These are phyloP conservation scores for Chaetogeoica ovagalla DNA, from an alignment of 2,888 invertebrate genomes.

Conservation along the genomic window DNA sequence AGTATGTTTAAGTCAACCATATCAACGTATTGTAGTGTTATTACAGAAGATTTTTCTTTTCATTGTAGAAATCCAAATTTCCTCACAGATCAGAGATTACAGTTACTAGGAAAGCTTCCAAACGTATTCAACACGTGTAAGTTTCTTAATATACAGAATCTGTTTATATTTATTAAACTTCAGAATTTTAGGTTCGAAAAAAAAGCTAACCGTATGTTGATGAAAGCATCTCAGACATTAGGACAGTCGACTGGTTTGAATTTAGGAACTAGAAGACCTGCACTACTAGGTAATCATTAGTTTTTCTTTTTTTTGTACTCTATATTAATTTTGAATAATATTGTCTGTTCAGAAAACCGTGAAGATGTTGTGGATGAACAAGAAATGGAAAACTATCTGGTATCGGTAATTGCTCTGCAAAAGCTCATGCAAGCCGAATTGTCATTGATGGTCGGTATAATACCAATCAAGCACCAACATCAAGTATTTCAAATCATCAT, in stretches of 20 bases:
- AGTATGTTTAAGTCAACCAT: slow-evolving; percentile 53
- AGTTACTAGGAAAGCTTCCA: slow-evolving; percentile 71
- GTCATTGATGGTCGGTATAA: slow-evolving; percentile 78
- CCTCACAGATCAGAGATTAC: slow-evolving; percentile 75
- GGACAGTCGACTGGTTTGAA: slow-evolving; percentile 81
- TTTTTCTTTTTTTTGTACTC: slow-evolving; percentile 7
- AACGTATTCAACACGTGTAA: slow-evolving; percentile 80
- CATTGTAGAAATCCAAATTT: slow-evolving; percentile 69
- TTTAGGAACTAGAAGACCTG: slow-evolving; percentile 65
- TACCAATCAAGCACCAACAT: slow-evolving; percentile 78
- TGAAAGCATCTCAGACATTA: slow-evolving; percentile 79
- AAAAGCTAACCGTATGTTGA: slow-evolving; percentile 80
- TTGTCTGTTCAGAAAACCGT: slow-evolving; percentile 60
- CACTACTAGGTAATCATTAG: slow-evolving; percentile 58
- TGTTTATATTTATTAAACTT: slow-evolving; percentile 2
- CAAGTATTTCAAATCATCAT: slow-evolving; percentile 83
- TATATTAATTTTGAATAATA: slow-evolving; percentile 55
- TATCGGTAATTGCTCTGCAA: slow-evolving; percentile 79
- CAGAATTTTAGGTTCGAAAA: slow-evolving; percentile 67
- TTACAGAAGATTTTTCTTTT: slow-evolving; percentile 23
- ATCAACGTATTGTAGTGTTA: neutral
- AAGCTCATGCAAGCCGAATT: slow-evolving; percentile 87
- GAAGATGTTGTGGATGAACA: slow-evolving; percentile 73
- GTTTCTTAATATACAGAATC: slow-evolving; percentile 56
- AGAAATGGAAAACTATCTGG: slow-evolving; percentile 81